A percentile compares a stretch with the other conserved stretches of the same genome.
Evolutionary conservation across 2,888 invertebrate genomes (phyloP).

Genomic region (Tuberolachnus salignus): DNA sequence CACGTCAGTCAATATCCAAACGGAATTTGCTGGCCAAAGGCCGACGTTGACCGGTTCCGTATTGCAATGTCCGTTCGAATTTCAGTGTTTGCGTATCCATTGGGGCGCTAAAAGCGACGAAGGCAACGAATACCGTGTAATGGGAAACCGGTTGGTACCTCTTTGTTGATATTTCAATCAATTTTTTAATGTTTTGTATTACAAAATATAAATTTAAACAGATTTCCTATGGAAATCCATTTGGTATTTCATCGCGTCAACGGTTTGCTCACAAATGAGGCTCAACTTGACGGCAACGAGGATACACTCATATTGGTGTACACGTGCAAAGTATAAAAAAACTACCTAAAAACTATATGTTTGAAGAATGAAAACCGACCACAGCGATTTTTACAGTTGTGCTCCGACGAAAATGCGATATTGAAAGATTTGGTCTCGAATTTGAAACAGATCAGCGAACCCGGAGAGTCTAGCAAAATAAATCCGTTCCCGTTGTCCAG

Average conservation of each 20-base stretch:
- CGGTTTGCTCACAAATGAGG: background rate
- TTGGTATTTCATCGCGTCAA: constrained; percentile 12
- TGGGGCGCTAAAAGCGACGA: constrained; percentile 8
- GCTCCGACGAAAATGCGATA: background rate
- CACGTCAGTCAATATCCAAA: background rate
- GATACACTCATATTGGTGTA: constrained; percentile 21
- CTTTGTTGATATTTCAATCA: background rate
- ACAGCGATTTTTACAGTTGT: background rate
- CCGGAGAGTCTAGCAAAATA: background rate
- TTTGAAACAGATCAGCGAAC: background rate
- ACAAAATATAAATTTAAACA: background rate
- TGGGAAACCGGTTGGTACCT: constrained; percentile 14
- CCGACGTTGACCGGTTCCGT: constrained; percentile 8
- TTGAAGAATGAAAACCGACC: background rate
- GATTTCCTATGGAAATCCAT: constrained; percentile 37
- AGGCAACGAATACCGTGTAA: constrained; percentile 1
- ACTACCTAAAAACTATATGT: background rate
- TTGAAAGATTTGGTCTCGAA: background rate
- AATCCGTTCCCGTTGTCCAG: constrained; percentile 1
- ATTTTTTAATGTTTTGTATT: background rate
- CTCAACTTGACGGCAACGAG: background rate
- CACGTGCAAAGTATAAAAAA: constrained; percentile 19
- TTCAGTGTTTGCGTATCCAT: constrained; percentile 33
- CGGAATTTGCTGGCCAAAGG: background rate
- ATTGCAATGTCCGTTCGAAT: constrained; percentile 24